Conservation (phyloP, 1,140 invertebrate species). For the Aphaenogaster rudis region DNA sequence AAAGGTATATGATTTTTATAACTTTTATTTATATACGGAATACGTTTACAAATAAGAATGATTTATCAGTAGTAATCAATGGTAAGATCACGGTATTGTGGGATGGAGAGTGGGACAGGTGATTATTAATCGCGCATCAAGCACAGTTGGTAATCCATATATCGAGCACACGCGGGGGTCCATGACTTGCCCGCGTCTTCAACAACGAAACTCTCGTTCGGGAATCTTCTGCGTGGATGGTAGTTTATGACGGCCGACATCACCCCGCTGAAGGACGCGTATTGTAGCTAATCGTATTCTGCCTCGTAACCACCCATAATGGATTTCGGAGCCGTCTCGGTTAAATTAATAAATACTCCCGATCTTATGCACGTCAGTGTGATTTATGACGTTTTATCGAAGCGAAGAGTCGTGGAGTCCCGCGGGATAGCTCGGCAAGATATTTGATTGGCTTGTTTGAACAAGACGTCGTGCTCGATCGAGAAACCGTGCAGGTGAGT, state of each 20-base stretch:
- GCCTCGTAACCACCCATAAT: slow-evolving; percentile 71
- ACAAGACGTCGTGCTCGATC: slow-evolving; percentile 57
- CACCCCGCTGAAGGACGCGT: slow-evolving; percentile 30
- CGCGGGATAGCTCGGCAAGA: slow-evolving; percentile 51
- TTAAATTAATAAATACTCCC: slow-evolving; percentile 74
- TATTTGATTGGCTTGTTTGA: slow-evolving; percentile 65
- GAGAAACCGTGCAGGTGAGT: slow-evolving; percentile 40
- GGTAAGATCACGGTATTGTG: slow-evolving; percentile 5
- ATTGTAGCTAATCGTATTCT: slow-evolving; percentile 73
- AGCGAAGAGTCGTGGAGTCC: slow-evolving; percentile 59
- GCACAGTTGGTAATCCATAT: slow-evolving; percentile 62
- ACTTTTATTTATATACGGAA: background rate
- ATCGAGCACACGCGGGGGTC: slow-evolving; percentile 63
- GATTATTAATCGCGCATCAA: slow-evolving; percentile 66
- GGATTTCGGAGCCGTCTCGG: slow-evolving; percentile 62
- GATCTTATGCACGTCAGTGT: slow-evolving; percentile 58
- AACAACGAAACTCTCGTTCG: slow-evolving; percentile 47
- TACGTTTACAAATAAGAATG: slow-evolving; percentile 14
- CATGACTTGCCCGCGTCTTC: slow-evolving; percentile 61
- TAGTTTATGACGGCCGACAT: slow-evolving; percentile 48
- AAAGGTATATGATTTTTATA: background rate
- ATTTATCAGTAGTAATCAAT: slow-evolving; percentile 7
- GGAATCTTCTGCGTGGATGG: slow-evolving; percentile 33
- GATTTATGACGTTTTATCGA: slow-evolving; percentile 70
- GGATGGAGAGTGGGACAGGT: background rate